Evolutionary conservation across 2,797 vertebrate genomes (phyloP), one percentile per base, ranked within the genome.

Genomic region (Pipistrellus kuhlii): DNA sequence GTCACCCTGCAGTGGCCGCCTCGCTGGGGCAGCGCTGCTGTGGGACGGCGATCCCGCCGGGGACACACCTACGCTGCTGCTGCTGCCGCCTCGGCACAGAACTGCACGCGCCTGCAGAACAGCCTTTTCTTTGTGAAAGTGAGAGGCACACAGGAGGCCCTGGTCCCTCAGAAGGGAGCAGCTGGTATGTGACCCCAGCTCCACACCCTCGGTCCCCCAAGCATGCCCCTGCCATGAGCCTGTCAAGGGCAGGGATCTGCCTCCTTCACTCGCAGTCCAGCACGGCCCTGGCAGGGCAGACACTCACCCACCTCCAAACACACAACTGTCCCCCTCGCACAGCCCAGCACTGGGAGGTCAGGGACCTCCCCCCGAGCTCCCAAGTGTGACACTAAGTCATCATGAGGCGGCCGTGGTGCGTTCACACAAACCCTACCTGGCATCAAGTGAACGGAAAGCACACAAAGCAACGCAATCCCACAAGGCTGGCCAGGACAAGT

Each of bases 11-110:
- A 44, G 53, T 2, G 41, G 38, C 44, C 44, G 44, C 44, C 44
- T 44, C 44, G 44, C 44, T 44, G 44, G 44, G 46, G 46, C 18
- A 44, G 51, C 1, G 27, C 57, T 2, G n/a, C 41, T 44, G 41
- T 7, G 15, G 10, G 5, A 51, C 0, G 4, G 11, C 25, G 1
- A 1, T 3, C 53, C 44, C 0, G 0, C 30, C 64, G 2, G 12
- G 6, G 68, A 25, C 46, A 68, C 2, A 1, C 35, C 9, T 0
- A 18, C 44, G 44, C 44, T 44, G 44, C 44, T 0, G 44, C 44
- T 0, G 6, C 64, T 18, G 20, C 76, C 0, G 51, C 57, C 30
- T 13, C 21, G 1, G 27, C 10, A n/a, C 46, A 44, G 25, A 27
- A 23, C 0, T 2, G 82, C 11, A 6, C 0, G 0, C 5, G 2